Evolutionary conservation across 1,140 invertebrate species (phyloP).

Genomic region (Delia radicum): DNA sequence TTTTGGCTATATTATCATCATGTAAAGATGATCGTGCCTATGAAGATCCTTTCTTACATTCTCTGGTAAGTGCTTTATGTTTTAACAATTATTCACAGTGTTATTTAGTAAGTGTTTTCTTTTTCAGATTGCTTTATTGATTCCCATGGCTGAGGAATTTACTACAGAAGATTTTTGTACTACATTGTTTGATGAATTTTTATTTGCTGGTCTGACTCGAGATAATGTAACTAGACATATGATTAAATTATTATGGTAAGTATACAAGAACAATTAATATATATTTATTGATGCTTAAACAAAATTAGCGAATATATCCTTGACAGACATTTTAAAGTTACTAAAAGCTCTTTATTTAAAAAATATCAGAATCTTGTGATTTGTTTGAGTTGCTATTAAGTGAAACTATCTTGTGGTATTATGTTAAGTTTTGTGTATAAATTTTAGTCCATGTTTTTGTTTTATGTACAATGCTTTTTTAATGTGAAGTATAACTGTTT

Average conservation of each 20-base stretch:
- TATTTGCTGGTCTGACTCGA: conserved; percentile 81
- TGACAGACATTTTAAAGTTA: too few relatives aligned
- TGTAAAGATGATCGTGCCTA: conserved; percentile 90
- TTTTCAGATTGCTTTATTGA: conserved; percentile 75
- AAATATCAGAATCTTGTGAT: too few relatives aligned
- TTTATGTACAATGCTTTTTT: too few relatives aligned
- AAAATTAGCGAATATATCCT: too few relatives aligned
- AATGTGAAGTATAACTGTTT: too few relatives aligned
- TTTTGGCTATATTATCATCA: conserved; percentile 84
- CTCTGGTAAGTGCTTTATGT: conserved; percentile 66
- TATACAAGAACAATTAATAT: too few relatives aligned
- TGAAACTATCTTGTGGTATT: too few relatives aligned
- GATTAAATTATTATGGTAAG: conserved; percentile 88
- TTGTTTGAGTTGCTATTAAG: too few relatives aligned
- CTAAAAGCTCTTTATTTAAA: too few relatives aligned
- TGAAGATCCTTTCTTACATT: conserved; percentile 94
- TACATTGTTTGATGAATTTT: conserved; percentile 94
- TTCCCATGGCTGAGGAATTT: conserved; percentile 91
- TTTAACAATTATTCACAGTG: conserved; percentile 24
- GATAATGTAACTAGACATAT: conserved; percentile 95
- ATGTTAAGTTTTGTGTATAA: too few relatives aligned
- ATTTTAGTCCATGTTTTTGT: too few relatives aligned
- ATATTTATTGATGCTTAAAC: too few relatives aligned
- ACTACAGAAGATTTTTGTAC: conserved; percentile 92
- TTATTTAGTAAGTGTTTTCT: conserved; percentile 1